Conservation (phyloP, 2,113 vertebrate species). For the Brachypodius melanocephalos region DNA sequence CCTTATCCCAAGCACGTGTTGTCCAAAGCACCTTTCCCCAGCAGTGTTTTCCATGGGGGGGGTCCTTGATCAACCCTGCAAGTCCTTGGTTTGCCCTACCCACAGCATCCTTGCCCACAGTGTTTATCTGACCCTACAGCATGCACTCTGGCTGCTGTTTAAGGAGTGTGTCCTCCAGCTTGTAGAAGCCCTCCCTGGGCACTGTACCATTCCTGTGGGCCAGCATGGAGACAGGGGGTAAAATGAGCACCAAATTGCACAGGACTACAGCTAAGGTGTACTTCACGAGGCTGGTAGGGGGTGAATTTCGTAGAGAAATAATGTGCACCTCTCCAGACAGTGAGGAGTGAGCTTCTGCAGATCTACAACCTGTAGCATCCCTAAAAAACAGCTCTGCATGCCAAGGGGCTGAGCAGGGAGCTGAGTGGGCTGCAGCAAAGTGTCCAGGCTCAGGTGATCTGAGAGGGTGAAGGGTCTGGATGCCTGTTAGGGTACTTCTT, state of each 20-base stretch:
- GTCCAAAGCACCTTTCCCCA: background rate
- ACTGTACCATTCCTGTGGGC: accelerated
- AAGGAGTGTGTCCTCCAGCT: background rate
- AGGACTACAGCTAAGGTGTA: background rate
- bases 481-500: background rate
- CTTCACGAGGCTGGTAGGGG: background rate
- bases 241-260: background rate
- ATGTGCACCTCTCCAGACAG: background rate
- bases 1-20: background rate
- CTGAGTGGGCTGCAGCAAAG: background rate
- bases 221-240: background rate
- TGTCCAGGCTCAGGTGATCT: background rate
- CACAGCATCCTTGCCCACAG: background rate
- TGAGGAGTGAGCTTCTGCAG: background rate
- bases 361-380: background rate
- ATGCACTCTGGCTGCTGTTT: background rate
- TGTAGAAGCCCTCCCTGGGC: background rate
- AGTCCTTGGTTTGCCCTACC: background rate
- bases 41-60: background rate
- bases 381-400: background rate
- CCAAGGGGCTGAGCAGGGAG: background rate
- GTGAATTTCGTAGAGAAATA: background rate
- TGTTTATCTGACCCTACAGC: background rate
- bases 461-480: background rate
- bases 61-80: background rate